These are phyloP conservation scores for Perognathus longimembris DNA, from an alignment of 2,113 vertebrate species.

Conservation along the genomic window DNA sequence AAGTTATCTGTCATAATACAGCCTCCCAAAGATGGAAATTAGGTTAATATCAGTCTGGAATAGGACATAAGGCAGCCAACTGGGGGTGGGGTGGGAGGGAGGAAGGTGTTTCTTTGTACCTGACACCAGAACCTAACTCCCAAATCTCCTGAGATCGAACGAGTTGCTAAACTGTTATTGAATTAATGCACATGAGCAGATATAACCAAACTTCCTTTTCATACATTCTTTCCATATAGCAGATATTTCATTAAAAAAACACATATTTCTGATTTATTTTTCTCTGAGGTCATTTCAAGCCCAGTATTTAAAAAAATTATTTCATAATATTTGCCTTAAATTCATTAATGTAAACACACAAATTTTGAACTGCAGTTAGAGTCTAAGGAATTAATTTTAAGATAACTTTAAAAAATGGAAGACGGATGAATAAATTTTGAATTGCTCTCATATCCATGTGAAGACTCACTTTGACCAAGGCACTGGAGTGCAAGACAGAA, in stretches of 20 bases:
- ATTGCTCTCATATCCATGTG: background rate
- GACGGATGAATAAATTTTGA: background rate
- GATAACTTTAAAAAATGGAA: background rate
- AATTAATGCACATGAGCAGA: background rate
- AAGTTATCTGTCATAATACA: background rate
- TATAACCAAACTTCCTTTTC: background rate
- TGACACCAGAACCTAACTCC: background rate
- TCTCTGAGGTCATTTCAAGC: constrained; percentile 24
- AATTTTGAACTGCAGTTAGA: background rate
- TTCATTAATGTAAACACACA: background rate
- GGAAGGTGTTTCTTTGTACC: background rate
- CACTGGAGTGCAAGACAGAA: background rate
- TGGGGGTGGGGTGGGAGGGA: too few species aligned
- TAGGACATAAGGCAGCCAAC: background rate
- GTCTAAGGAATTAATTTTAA: background rate
- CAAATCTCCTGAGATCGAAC: background rate
- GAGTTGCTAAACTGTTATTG: background rate
- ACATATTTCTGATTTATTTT: constrained; percentile 30
- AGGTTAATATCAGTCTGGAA: background rate
- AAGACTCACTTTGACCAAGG: background rate
- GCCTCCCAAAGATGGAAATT: background rate
- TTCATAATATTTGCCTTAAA: background rate
- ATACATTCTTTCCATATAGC: background rate
- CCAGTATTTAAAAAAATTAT: background rate
- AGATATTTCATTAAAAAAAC: constrained; percentile 18